A percentile compares a stretch with the other conserved stretches of the same genome.
These are phyloP conservation scores for Drosophila sordidula DNA, from an alignment of 2,888 invertebrate genomes.

Conservation along the genomic window DNA sequence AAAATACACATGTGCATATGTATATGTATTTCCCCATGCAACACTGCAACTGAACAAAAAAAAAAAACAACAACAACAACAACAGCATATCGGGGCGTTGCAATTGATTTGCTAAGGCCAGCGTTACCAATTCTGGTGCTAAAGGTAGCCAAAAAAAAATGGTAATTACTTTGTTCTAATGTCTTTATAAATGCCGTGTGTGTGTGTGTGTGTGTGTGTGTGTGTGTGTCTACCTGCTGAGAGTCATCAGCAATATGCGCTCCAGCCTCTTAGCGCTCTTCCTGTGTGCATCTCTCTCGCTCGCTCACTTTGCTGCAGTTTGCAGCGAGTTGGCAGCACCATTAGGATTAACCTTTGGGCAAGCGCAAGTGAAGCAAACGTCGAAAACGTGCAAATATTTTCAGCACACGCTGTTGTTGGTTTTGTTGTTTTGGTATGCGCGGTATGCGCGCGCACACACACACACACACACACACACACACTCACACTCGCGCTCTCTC, in stretches of 20 bases:
- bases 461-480: slow-evolving; percentile 8
- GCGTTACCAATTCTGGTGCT: slow-evolving; percentile 14
- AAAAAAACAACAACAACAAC: not conserved
- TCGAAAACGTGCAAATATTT: slow-evolving; percentile 75
- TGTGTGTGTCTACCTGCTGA: slow-evolving; percentile 4
- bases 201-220: too few species aligned
- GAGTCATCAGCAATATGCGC: slow-evolving; percentile 6
- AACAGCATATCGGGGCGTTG: slow-evolving; percentile 11
- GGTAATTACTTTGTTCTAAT: slow-evolving; percentile 39
- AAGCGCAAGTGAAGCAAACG: slow-evolving; percentile 37
- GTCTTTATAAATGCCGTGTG: slow-evolving; percentile 35
- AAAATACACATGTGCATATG: not conserved
- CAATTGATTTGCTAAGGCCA: slow-evolving; percentile 45
- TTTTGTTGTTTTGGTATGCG: slow-evolving; percentile 57
- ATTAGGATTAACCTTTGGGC: slow-evolving; percentile 51
- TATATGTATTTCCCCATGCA: not conserved
- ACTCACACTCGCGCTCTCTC: slow-evolving; percentile 12
- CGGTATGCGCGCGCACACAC: slow-evolving; percentile 46
- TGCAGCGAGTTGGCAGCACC: slow-evolving; percentile 26
- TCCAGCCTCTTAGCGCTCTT: slow-evolving; percentile 7
- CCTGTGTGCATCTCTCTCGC: slow-evolving; percentile 4
- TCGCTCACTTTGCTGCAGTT: not conserved
- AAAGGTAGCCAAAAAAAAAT: slow-evolving; percentile 1
- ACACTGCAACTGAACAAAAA: not conserved
- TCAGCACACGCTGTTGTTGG: slow-evolving; percentile 53